Percentiles rank a stretch among this genome's conserved stretches.
phyloP scores from a whole-genome alignment of 2,797 vertebrate species.

The Borostomias antarcticus region DNA sequence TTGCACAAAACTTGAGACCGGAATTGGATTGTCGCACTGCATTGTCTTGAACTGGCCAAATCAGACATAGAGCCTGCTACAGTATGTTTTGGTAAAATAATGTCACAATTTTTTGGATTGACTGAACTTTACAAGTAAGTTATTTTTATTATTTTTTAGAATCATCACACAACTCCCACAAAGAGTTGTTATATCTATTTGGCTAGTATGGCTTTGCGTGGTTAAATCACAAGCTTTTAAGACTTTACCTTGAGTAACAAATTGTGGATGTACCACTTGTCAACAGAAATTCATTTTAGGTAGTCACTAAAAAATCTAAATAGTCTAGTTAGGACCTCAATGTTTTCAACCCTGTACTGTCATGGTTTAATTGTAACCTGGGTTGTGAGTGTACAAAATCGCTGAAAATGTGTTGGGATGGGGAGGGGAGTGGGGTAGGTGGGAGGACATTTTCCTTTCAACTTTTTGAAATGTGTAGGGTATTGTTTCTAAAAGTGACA shows the following conservation, averaged over 20 bases:
- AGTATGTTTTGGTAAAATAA: neutral
- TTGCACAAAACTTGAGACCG: neutral
- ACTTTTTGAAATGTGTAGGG: slow-evolving; percentile 3
- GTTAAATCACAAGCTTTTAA: too few relatives aligned
- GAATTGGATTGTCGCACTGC: neutral
- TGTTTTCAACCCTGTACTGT: neutral
- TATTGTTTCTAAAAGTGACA: slow-evolving; percentile 5
- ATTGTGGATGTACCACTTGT: neutral
- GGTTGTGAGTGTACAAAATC: neutral
- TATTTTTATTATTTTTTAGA: neutral
- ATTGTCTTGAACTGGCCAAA: neutral
- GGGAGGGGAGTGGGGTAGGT: too few relatives aligned
- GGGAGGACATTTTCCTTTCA: neutral
- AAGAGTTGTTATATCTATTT: neutral
- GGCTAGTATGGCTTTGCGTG: neutral
- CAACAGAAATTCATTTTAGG: neutral
- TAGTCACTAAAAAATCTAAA: too few relatives aligned
- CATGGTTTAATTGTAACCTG: neutral
- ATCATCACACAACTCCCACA: neutral
- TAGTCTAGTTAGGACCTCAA: too few relatives aligned
- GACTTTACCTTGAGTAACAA: neutral
- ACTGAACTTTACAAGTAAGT: too few relatives aligned
- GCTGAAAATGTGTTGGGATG: neutral
- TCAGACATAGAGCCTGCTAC: too few relatives aligned
- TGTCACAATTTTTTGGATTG: too few relatives aligned